Evolutionary conservation across 1,140 invertebrate species (phyloP), one percentile per base, ranked within the genome.

Genomic region (Teleogryllus occipitalis): DNA sequence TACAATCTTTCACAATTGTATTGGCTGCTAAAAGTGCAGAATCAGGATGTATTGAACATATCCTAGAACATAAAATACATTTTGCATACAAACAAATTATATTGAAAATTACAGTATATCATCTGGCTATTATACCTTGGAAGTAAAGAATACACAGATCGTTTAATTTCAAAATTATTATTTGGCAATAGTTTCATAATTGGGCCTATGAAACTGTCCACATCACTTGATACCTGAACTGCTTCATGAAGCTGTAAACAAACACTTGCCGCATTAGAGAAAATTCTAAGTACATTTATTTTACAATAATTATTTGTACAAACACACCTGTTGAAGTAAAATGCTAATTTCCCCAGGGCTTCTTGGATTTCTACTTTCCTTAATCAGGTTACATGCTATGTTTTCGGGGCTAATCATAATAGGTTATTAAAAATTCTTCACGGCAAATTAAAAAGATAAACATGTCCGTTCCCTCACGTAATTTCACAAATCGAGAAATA

Each of bases 191-290:
- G 21, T 75, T 79, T 79, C 27, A 79, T 21, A n/a, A 79, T 46
- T 47, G 74, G 72, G 8, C 78, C 78, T 47, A 79, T 79, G 10
- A 79, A 46, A 21, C 47, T 47, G 8, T 5, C 47, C 18, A 48
- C 75, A 73, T 79, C 47, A 74, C 72, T 46, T 12, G 74, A 46
- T 18, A 21, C 75, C 46, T 47, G 74, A 5, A 79, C 72, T 18
- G 72, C n/a, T 74, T 79, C 78, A 79, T n/a, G 18, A 74, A 79
- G 78, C 78, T 79, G 39, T n/a, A 79, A 79, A 47, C 74, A 39
- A 73, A 14, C 18, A 75, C 27, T 39, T 39, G 27, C 27, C 27
- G 27, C 27, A 39, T 39, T 39, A 39, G 27, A 39, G 27, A 39
- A 39, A 39, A 39, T 39, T 39, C 27, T 2, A 39, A 39, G 27